phyloP scores from a whole-genome alignment of 2,113 vertebrate genomes.

The Hypomesus transpacificus region DNA sequence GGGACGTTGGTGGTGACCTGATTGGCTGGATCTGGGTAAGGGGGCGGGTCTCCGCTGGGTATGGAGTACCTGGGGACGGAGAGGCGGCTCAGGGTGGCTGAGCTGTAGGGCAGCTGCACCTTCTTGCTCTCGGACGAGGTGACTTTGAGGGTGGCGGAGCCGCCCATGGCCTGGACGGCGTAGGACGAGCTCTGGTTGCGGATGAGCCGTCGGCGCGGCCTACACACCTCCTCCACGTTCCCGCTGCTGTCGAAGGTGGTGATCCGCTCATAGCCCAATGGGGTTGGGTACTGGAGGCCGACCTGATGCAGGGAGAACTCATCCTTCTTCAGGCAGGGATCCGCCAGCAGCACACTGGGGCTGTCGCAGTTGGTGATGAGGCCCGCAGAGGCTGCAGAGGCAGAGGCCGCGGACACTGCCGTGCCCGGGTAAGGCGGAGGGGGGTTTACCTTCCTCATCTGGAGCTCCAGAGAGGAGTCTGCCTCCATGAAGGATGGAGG shows the following conservation, averaged over 20 bases:
- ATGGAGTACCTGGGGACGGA: constrained; percentile 92
- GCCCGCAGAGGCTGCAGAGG: constrained; percentile 60
- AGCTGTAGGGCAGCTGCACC: constrained; percentile 88
- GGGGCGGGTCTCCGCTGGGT: constrained; percentile 89
- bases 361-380: constrained; percentile 71
- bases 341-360: constrained; percentile 71
- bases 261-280: constrained; percentile 93
- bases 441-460: constrained; percentile 86
- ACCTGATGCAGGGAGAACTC: constrained; percentile 86
- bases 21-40: constrained; percentile 87
- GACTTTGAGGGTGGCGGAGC: constrained; percentile 88
- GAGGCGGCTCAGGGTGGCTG: constrained; percentile 90
- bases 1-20: constrained; percentile 68
- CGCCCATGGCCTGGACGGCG: constrained; percentile 81
- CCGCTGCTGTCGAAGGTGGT: constrained; percentile 98
- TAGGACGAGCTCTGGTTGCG: constrained; percentile 84
- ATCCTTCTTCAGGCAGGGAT: constrained; percentile 85
- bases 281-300: constrained; percentile 83
- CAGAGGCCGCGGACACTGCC: constrained; percentile 70
- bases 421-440: constrained; percentile 90
- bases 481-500: constrained; percentile 75
- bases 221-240: constrained; percentile 96
- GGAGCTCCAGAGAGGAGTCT: constrained; percentile 75
- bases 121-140: constrained; percentile 88
- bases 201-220: constrained; percentile 86